Percentiles rank a stretch among this genome's conserved stretches.
phyloP scores from a whole-genome alignment of 2,113 vertebrate genomes.

The Podilymbus podiceps region DNA sequence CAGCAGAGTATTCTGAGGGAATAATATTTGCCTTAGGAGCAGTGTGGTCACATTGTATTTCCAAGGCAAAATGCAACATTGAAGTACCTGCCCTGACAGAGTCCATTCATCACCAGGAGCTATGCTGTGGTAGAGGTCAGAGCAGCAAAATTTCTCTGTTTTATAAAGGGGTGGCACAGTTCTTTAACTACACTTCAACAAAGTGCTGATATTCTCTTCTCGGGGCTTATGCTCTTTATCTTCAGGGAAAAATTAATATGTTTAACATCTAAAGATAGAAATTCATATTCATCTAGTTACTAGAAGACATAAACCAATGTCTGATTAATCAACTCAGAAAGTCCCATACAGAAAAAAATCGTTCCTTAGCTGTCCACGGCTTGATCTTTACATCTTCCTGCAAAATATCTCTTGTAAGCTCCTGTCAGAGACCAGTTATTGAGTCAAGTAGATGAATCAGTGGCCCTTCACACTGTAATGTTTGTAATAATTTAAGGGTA shows the following conservation, averaged over 20 bases:
- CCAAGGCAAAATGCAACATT: neutral
- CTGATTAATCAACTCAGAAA: neutral
- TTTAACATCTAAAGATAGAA: neutral
- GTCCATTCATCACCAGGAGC: neutral
- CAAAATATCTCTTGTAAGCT: neutral
- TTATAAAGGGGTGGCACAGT: neutral
- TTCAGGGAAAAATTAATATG: neutral
- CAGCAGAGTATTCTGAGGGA: neutral
- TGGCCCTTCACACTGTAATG: neutral
- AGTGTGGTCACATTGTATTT: neutral
- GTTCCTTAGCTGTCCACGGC: neutral
- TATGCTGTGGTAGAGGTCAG: neutral
- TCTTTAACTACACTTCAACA: neutral
- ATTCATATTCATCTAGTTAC: neutral
- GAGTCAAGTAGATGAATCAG: neutral
- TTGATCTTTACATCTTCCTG: neutral
- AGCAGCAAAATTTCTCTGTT: neutral
- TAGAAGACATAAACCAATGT: neutral
- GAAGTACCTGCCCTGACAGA: neutral
- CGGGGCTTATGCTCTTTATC: neutral
- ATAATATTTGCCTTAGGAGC: conserved; percentile 32
- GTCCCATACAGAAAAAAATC: neutral
- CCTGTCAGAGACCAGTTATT: neutral
- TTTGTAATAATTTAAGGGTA: neutral
- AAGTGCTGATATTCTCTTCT: neutral